phyloP scores from a whole-genome alignment of 2,797 vertebrate genomes.

The Oreortyx pictus region DNA sequence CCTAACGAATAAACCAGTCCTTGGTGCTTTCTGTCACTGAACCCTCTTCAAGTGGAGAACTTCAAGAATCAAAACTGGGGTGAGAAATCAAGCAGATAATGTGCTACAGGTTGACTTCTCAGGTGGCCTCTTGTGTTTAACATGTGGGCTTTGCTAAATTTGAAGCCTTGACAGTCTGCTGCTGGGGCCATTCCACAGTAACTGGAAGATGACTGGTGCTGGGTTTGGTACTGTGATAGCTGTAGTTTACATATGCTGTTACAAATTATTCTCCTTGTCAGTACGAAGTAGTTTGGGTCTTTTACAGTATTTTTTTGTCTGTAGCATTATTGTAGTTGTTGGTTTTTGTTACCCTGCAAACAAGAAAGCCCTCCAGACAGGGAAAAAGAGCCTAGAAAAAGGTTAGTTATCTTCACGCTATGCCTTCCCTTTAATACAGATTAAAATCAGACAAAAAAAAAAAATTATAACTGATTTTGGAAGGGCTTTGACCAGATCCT shows the following conservation, averaged over 20 bases:
- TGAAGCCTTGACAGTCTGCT: rapidly evolving
- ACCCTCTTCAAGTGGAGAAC: background rate
- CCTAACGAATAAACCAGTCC: background rate
- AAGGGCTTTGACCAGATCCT: background rate
- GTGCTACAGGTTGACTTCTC: background rate
- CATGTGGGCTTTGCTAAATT: background rate
- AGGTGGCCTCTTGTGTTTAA: background rate
- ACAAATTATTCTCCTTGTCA: background rate
- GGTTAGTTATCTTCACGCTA: background rate
- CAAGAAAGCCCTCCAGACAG: background rate
- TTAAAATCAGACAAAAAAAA: background rate
- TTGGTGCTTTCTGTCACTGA: background rate
- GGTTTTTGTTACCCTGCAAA: background rate
- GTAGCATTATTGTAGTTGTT: background rate
- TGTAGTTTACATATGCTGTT: background rate
- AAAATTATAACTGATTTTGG: background rate
- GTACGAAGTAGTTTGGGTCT: background rate
- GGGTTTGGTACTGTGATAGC: background rate
- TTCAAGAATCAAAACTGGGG: background rate
- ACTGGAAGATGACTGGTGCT: background rate
- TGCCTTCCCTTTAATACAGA: background rate
- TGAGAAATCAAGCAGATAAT: background rate
- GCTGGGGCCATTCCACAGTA: background rate
- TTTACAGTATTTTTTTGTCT: background rate
- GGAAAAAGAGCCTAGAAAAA: background rate